Evolutionary conservation across 2,888 invertebrate genomes (phyloP), one percentile per base, ranked within the genome.

Genomic region (Artemia sp.): DNA sequence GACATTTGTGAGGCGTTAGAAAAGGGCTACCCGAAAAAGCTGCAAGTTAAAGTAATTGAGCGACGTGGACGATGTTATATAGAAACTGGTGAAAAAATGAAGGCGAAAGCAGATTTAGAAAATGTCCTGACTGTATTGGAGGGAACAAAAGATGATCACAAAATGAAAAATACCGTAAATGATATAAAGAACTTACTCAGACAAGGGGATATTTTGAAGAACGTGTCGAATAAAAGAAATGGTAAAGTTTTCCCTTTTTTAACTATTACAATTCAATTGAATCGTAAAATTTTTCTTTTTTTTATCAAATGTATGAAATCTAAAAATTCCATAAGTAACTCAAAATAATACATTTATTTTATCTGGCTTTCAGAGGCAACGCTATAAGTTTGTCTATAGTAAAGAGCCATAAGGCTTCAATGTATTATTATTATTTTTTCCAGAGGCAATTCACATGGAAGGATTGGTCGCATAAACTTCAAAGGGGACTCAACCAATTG

Each of bases 41-140:
- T 90, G 69, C 77, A 82, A n/a, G 87, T 88, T 77, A 91, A 91
- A 78, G 80, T 90, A 4, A 83, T 84, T 73, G 86, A 90, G 75
- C 82, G 72, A 69, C 66, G 68, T 76, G 90, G 89, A 0, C 83
- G 85, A 74, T 87, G 87, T 75, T 81, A 86, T 67, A 9, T 90
- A 5, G 77, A 85, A 0, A 77, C 81, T 58, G 85, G 86, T 64
- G 84, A 83, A 74, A 82, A 82, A 67, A 81, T 82, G 71, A 86
- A 85, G 76, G 79, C 85, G 77, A 83, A 83, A 72, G 80, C 83
- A 10, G 87, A 88, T 75, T 82, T 86, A 0, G 84, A 86, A 76
- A 78, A 87, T 0, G 88, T 88, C 87, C 78, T 88, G 64, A 84
- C 83, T 75, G 82, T 87, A 76, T 80, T 87, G 73, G 81, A 84